Evolutionary conservation across 2,113 vertebrate genomes (phyloP), one percentile per base, ranked within the genome.

Genomic region (Menidia beryllina): DNA sequence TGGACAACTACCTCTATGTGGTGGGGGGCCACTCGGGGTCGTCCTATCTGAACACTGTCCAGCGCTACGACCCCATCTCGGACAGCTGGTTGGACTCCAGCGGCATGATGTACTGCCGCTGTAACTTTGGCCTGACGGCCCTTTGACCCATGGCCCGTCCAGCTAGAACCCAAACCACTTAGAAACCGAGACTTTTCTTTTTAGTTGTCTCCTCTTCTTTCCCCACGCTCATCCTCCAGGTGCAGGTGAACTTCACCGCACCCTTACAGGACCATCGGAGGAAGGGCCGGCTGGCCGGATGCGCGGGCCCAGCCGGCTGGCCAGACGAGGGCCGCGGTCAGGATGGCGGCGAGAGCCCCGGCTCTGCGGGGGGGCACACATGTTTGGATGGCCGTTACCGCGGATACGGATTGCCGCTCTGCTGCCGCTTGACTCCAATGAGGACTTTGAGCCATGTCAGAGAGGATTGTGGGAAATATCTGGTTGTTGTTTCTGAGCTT

Each of bases 11-110:
- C 91, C 97, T 99, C 58, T 99, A 99, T 21, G 98, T 99, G 34
- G 98, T 99, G 1, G 98, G 98, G 0, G 97, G 98, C 19, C 98
- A 99, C 83, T 99, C 98, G 0, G 98, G 98, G 23, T 99, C 97
- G 0, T 98, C 98, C 57, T 99, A 99, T 85, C 92, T 99, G 86
- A 98, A 98, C 91, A 96, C 95, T 15, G 97, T 98, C 50, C 98
- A 99, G 91, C 94, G 95, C 57, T 99, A 99, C 6, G 95, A 99
- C 58, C 97, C 98, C 14, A 95, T 98, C 86, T 94, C 95, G 0
- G 97, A 99, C 79, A 94, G 92, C 17, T 99, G 98, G 98, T 94
- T 95, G 93, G 97, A 99, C 93, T 96, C 95, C 0, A 96, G 96
- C 1, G 96, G 97, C 41, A 98, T 98, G 98, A 94, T 95, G 92